Evolutionary conservation across 2,113 vertebrate species (phyloP).

Genomic region (rat (Rattus norvegicus)): GRCr8 NC_086034.1:44679501-44680000

Average conservation of each 20-base stretch:
- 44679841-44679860: neutral
- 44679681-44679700: too few species aligned
- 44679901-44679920: neutral
- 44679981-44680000: neutral
- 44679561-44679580: neutral
- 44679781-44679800: neutral
- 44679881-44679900: neutral
- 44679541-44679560: neutral
- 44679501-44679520: neutral
- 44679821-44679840: neutral
- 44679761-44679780: neutral
- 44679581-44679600: neutral
- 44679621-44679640: neutral
- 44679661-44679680: neutral
- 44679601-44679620: too few species aligned
- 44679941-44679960: neutral
- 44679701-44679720: neutral
- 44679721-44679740: neutral
- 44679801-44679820: neutral
- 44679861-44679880: neutral
- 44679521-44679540: neutral
- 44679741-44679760: neutral
- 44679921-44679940: neutral
- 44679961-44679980: neutral
- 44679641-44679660: neutral